Conservation (phyloP, 1,140 invertebrate species). For the Pseudomyrmex concolor region DNA sequence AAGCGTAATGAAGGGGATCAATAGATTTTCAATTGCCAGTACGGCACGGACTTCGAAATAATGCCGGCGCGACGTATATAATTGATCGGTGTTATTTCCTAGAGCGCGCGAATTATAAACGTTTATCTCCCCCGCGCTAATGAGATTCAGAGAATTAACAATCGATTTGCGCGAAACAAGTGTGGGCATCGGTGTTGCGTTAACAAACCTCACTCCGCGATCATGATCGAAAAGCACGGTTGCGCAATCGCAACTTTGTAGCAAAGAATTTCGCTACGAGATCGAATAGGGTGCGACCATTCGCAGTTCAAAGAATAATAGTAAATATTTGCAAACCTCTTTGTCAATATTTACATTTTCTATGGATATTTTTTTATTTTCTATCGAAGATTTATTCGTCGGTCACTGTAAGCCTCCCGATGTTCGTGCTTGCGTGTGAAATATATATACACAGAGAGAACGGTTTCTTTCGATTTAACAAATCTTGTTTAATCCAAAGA, state of each 20-base stretch:
- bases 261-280: background rate
- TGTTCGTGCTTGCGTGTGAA: too few relatives aligned
- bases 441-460: too few relatives aligned
- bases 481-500: too few relatives aligned
- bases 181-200: slow-evolving; percentile 31
- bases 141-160: slow-evolving; percentile 52
- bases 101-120: slow-evolving; percentile 29
- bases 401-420: too few relatives aligned
- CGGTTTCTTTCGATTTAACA: too few relatives aligned
- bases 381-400: too few relatives aligned
- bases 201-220: background rate
- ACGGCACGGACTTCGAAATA: slow-evolving; percentile 36
- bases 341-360: too few relatives aligned
- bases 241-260: background rate
- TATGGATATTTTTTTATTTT: too few relatives aligned
- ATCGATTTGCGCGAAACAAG: slow-evolving; percentile 30
- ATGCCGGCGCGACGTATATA: slow-evolving; percentile 46
- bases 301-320: too few relatives aligned
- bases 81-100: slow-evolving; percentile 42
- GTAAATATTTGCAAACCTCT: too few relatives aligned
- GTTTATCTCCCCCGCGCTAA: slow-evolving; percentile 4
- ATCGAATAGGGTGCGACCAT: background rate
- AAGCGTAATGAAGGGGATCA: slow-evolving; percentile 68
- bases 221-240: slow-evolving; percentile 12
- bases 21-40: slow-evolving; percentile 57